These are phyloP conservation scores for Drosophila tanythrix DNA, from an alignment of 2,888 invertebrate species.

Conservation along the genomic window DNA sequence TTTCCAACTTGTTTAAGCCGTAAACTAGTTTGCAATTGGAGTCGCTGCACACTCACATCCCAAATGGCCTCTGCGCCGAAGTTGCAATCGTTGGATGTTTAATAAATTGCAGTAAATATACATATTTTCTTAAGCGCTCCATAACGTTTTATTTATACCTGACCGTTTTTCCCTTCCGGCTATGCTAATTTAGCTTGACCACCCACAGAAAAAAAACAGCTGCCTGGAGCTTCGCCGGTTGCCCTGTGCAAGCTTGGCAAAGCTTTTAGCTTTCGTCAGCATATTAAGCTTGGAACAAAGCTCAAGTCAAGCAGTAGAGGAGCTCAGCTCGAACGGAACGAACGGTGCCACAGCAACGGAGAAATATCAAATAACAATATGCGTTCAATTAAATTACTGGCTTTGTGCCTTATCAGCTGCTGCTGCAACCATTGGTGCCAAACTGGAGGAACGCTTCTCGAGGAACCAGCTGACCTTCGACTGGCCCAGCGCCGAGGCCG, in stretches of 20 bases:
- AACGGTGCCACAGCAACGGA: background rate
- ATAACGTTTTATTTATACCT: constrained; percentile 45
- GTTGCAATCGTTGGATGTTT: background rate
- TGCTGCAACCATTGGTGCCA: constrained; percentile 67
- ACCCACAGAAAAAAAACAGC: constrained; percentile 16
- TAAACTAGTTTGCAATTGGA: constrained; percentile 47
- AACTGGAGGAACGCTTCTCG: constrained; percentile 88
- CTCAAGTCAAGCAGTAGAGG: constrained; percentile 56
- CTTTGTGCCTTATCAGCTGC: constrained; percentile 60
- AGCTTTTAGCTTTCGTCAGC: constrained; percentile 39
- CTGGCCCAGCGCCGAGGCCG: constrained; percentile 88
- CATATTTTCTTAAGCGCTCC: constrained; percentile 16
- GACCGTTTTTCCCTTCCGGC: constrained; percentile 47
- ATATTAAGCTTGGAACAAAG: constrained; percentile 65
- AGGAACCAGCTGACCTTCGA: constrained; percentile 90
- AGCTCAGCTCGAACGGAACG: constrained; percentile 52
- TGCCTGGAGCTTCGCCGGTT: constrained; percentile 31
- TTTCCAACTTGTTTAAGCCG: constrained; percentile 36
- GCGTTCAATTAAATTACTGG: constrained; percentile 48
- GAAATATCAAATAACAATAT: constrained; percentile 18
- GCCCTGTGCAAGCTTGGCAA: background rate
- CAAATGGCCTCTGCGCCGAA: constrained; percentile 1
- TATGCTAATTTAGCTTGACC: constrained; percentile 48
- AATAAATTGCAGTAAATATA: constrained; percentile 8
- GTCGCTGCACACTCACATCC: constrained; percentile 1